These are phyloP conservation scores for Nicator chloris DNA, from an alignment of 2,113 vertebrate species.

Conservation along the genomic window DNA sequence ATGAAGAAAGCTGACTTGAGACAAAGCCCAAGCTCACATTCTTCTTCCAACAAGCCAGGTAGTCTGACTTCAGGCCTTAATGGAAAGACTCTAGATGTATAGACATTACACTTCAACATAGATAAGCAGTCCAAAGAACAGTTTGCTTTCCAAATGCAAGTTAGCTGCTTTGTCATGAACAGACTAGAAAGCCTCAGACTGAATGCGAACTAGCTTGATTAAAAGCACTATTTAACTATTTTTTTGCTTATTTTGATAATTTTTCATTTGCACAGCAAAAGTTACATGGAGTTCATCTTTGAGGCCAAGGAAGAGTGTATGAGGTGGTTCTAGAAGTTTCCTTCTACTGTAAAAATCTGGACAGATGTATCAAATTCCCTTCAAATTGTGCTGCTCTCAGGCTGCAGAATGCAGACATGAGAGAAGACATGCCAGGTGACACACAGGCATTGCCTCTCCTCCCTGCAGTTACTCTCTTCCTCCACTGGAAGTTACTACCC, in stretches of 20 bases:
- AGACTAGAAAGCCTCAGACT: background rate
- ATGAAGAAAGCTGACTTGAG: background rate
- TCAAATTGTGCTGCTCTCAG: background rate
- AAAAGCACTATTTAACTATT: background rate
- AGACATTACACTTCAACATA: background rate
- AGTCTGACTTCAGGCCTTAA: background rate
- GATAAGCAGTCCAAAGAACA: slow-evolving; percentile 48
- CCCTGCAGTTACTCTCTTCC: background rate
- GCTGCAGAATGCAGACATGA: background rate
- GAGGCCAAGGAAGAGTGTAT: background rate
- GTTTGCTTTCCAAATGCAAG: background rate
- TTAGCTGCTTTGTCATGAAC: background rate
- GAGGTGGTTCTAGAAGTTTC: background rate
- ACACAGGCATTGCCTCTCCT: background rate
- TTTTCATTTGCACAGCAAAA: background rate
- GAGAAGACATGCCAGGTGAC: background rate
- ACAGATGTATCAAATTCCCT: background rate
- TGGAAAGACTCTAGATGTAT: background rate
- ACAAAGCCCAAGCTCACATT: background rate
- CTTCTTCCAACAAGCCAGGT: background rate
- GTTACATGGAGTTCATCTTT: background rate
- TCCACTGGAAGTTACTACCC: background rate
- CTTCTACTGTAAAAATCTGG: background rate
- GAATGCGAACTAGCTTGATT: background rate
- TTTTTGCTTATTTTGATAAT: background rate